Percentiles rank a stretch among this genome's conserved stretches.
These are phyloP conservation scores for Idaea dimidiata DNA, from an alignment of 2,888 invertebrate genomes.

Conservation along the genomic window DNA sequence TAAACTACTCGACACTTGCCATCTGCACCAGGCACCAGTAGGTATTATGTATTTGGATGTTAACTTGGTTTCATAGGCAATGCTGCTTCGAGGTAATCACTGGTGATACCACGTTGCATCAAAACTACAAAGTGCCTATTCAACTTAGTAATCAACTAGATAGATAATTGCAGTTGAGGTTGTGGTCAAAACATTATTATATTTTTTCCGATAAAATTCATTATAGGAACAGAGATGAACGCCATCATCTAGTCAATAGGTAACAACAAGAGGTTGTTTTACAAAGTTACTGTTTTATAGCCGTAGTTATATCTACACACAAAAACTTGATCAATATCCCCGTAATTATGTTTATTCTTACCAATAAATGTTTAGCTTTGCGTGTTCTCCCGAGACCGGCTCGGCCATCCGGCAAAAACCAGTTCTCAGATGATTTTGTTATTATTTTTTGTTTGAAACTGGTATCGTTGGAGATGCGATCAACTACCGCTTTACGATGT, in stretches of 20 bases:
- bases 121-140: too few relatives aligned
- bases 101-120: too few relatives aligned
- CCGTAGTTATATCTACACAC: not conserved
- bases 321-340: not conserved
- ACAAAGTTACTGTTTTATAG: not conserved
- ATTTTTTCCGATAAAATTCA: not conserved
- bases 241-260: not conserved
- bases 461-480: conserved; percentile 41
- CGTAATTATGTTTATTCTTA: conserved; percentile 1
- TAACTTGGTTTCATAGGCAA: too few relatives aligned
- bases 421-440: conserved; percentile 74
- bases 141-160: too few relatives aligned
- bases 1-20: too few relatives aligned
- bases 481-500: conserved; percentile 39
- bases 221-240: not conserved
- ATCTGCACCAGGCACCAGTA: too few relatives aligned
- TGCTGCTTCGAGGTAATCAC: too few relatives aligned
- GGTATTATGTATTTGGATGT: too few relatives aligned
- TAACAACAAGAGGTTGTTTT: too few relatives aligned
- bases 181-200: not conserved
- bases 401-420: conserved; percentile 49
- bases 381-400: conserved; percentile 45
- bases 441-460: conserved; percentile 61
- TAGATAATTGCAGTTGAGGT: not conserved
- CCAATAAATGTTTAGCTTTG: conserved; percentile 55